Evolutionary conservation across 2,113 vertebrate genomes (phyloP).

Genomic region (Brienomyrus brachyistius): DNA sequence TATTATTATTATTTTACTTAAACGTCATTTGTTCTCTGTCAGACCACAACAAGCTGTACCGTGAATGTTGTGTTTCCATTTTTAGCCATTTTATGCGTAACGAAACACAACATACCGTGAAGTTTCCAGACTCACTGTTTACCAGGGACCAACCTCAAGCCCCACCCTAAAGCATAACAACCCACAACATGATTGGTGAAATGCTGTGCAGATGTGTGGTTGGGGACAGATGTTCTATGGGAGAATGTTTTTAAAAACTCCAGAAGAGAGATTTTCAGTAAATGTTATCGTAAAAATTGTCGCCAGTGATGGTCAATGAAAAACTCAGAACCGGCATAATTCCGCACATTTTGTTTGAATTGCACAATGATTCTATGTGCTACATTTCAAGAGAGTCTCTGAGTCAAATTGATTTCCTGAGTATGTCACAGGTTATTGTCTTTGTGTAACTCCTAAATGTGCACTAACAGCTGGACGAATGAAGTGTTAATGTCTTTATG

Average conservation of each 20-base stretch:
- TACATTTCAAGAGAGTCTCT: constrained; percentile 18
- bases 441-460: constrained; percentile 33
- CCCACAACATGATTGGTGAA: neutral
- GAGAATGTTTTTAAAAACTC: neutral
- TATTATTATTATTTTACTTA: neutral
- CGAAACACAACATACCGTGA: neutral
- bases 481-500: constrained; percentile 51
- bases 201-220: neutral
- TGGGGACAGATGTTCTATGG: neutral
- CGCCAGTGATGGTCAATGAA: neutral
- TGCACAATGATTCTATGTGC: neutral
- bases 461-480: constrained; percentile 31
- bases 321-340: neutral
- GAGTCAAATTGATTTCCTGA: constrained; percentile 43
- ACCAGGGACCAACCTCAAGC: neutral
- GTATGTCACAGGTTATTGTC: constrained; percentile 50
- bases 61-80: neutral
- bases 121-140: neutral
- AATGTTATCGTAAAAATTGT: neutral
- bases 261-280: neutral
- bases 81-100: neutral
- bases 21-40: neutral
- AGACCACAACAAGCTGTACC: neutral
- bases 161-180: neutral
- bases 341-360: neutral